Evolutionary conservation across 2,797 vertebrate species (phyloP), one percentile per base, ranked within the genome.

Genomic region (Malacoctenus gilli): DNA sequence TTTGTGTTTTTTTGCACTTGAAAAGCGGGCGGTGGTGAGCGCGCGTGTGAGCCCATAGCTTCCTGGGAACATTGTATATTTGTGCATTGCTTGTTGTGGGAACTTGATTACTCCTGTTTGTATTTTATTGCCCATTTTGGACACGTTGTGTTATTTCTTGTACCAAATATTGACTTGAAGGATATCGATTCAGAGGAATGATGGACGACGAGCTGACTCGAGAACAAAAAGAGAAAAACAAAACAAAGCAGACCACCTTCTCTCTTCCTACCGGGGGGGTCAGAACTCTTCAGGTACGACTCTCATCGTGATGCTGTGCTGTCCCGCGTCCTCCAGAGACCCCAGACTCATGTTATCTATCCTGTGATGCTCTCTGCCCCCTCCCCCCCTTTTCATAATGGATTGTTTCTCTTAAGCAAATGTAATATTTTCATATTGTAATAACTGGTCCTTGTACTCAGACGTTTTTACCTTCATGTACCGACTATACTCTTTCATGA

Each of bases 401-500:
- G 75, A 85, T 71, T 70, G 43, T 77, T 79, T 84, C 61, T 84
- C 79, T 84, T 73, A 60, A 79, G 52, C 77, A 83, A 62, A 85
- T 80, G 82, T 85, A 88, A 84, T 87, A 89, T 90, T 90, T 92
- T 91, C 82, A 87, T 89, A 88, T 87, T 87, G 82, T 89, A 69
- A 80, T 85, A 76, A 52, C 75, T 49, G 56, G 65, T 84, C 75
- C 77, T 82, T 68, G 82, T 88, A 82, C 72, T 65, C 82, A 79
- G 70, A 82, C 40, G 55, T 83, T 85, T 87, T 79, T 80, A 80
- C 78, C 75, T 81, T 77, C 76, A 76, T 80, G 77, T 84, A 77
- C 75, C 51, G 40, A 72, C 59, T 80, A 69, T 77, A 82, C 75
- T 84, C 73, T 76, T n/a, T 82, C 77, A 77, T 75, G 70, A 83